Conservation (phyloP, 2,888 invertebrate genomes). For the Caenorhabditis sp. region DNA sequence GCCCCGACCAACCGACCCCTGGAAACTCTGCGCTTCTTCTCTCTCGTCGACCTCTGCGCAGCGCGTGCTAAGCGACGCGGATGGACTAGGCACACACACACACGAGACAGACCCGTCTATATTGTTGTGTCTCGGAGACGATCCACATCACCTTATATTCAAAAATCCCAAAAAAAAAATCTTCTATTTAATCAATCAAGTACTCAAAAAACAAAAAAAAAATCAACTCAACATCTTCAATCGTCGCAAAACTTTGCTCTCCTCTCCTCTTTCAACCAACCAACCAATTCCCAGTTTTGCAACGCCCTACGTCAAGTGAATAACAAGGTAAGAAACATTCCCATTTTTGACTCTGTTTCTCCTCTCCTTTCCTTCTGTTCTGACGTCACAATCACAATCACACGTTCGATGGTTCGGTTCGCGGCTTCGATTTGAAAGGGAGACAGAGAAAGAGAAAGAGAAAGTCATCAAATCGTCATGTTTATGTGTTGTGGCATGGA, state of each 20-base stretch:
- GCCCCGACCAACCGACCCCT: slow-evolving; percentile 14
- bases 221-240: background rate
- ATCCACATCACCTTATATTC: slow-evolving; percentile 27
- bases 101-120: slow-evolving; percentile 56
- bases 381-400: too few species aligned
- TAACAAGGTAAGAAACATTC: slow-evolving; percentile 4
- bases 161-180: slow-evolving; percentile 48
- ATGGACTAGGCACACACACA: slow-evolving; percentile 59
- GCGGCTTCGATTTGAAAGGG: background rate
- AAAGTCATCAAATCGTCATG: slow-evolving; percentile 19
- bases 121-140: slow-evolving; percentile 62
- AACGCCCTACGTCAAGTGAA: too few species aligned
- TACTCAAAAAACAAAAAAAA: slow-evolving; percentile 33
- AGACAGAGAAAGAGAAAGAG: background rate
- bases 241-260: slow-evolving; percentile 1
- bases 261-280: background rate
- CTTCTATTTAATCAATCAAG: slow-evolving; percentile 4
- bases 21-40: slow-evolving; percentile 12
- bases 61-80: slow-evolving; percentile 47
- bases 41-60: slow-evolving; percentile 43
- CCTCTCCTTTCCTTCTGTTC: background rate
- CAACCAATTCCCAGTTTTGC: too few species aligned
- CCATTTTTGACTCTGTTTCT: background rate
- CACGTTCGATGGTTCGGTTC: background rate
- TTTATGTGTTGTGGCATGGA: slow-evolving; percentile 37